Conservation (phyloP, 1,140 invertebrate genomes). For the Bombus balteatus region DNA sequence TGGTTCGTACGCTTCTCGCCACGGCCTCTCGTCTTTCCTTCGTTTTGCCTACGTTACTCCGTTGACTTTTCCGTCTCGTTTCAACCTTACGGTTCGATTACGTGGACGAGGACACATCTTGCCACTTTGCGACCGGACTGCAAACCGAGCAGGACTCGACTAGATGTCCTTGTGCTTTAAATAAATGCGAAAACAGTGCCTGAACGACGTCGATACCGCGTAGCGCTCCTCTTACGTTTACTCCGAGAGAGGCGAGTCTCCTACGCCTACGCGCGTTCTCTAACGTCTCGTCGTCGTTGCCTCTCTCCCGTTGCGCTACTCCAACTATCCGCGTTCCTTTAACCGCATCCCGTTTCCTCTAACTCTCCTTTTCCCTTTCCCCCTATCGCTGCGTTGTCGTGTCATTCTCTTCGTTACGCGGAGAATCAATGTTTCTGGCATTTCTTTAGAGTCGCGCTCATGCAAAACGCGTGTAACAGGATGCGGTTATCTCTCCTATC, state of each 20-base stretch:
- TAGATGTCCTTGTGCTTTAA: constrained; percentile 81
- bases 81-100: constrained; percentile 64
- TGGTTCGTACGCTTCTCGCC: constrained; percentile 4
- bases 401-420: constrained; percentile 18
- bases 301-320: background rate
- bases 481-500: constrained; percentile 34
- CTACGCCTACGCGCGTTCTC: constrained; percentile 59
- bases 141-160: constrained; percentile 72
- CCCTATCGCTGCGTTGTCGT: background rate
- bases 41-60: background rate
- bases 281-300: constrained; percentile 6
- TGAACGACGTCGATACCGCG: constrained; percentile 41
- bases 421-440: constrained; percentile 24
- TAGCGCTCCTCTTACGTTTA: background rate
- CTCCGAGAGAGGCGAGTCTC: constrained; percentile 47
- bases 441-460: constrained; percentile 23
- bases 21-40: background rate
- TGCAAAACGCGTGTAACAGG: constrained; percentile 35
- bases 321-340: background rate
- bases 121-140: constrained; percentile 76
- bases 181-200: constrained; percentile 79
- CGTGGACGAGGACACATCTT: constrained; percentile 77
- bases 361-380: constrained; percentile 25
- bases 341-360: constrained; percentile 1
- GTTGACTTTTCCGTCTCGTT: constrained; percentile 21